Base-by-base conservation (phyloP, 92 coral and sea anemone genomes). In the Zoanthus sansibaricus region DNA sequence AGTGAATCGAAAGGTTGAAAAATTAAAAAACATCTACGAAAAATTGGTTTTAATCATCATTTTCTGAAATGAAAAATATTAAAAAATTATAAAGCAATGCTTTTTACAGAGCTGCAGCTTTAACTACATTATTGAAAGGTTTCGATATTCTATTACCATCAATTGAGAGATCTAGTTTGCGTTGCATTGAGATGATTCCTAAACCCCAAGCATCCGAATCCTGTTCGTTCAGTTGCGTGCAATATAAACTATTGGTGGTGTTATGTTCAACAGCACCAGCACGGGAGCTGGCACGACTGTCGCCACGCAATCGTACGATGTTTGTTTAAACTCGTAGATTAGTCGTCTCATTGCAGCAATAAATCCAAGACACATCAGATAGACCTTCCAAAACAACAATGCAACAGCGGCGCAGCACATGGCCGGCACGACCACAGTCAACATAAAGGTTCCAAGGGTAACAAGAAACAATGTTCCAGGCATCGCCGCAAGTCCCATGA, bases 391-490 rank as follows among this genome's bases (percentile, higher is more conserved):
- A 16, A 80, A 45, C 45, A 66, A 12, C 17, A 80, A 16, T 1
- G 66, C 18, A 11, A 15, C 42, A 20, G 9, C 85, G 15, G 66
- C 17, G 71, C 75, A 80, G 75, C 32, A 80, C 75, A 80, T 80
- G 59, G 62, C 75, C 1, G 85, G 85, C 18, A 64, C 74, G 7
- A 80, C 20, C 2, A 80, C 58, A 12, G 56, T n/a, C 73, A 80
- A 14, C 74, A 80, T 49, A 10, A 80, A 3, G 13, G 61, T 67
- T 67, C 85, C 85, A 21, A 79, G 42, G 6, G 85, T 80, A 54
- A 48, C 21, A 6, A 80, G n/a, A 31, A 67, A 80, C 20, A 80
- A 21, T 0, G 85, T 51, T 14, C 85, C 85, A 14, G 85, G 85
- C 59, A 80, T 12, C 7, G 85, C 85, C 45, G 67, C 44, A 49